Conservation (phyloP, 2,797 vertebrate species). For the Gymnodraco acuticeps region DNA sequence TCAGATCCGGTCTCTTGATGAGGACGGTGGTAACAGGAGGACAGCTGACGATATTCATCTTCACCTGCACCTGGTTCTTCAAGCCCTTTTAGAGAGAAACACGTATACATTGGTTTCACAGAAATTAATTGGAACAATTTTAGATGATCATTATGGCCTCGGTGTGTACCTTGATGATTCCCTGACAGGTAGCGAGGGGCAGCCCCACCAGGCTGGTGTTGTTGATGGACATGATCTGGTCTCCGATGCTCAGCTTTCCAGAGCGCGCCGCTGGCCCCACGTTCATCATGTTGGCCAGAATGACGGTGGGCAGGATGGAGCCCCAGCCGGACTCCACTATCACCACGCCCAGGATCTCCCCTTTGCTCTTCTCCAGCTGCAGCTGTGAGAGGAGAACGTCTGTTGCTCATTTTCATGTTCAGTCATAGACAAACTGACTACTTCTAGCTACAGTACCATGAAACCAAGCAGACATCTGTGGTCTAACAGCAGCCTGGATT, state of each 20-base stretch:
- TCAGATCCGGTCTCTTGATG: conserved; percentile 98
- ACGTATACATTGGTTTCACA: conserved; percentile 1
- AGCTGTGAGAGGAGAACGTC: conserved; percentile 82
- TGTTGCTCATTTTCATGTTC: conserved; percentile 9
- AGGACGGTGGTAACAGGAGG: conserved; percentile 98
- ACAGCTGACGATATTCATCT: conserved; percentile 98
- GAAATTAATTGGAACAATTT: not conserved
- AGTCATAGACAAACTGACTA: not conserved
- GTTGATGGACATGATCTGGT: conserved; percentile 99
- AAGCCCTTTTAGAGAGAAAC: conserved; percentile 88
- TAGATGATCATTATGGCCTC: not conserved
- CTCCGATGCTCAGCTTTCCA: conserved; percentile 98
- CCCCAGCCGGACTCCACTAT: conserved; percentile 99
- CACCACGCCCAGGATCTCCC: conserved; percentile 98
- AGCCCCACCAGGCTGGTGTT: conserved; percentile 99
- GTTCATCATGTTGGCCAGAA: conserved; percentile 99
- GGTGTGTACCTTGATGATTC: conserved; percentile 96
- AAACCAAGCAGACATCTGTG: conserved; percentile 8
- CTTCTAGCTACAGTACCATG: not conserved
- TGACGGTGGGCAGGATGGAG: conserved; percentile 98
- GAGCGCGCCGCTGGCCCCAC: conserved; percentile 96
- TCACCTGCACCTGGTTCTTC: conserved; percentile 98
- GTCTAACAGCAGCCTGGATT: conserved; percentile 13
- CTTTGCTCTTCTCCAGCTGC: conserved; percentile 97
- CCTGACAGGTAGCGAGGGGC: conserved; percentile 98